Percentiles rank a stretch among this genome's conserved stretches.
Evolutionary conservation across 2,113 vertebrate genomes (phyloP).

Genomic region (Typhlomys cinereus): DNA sequence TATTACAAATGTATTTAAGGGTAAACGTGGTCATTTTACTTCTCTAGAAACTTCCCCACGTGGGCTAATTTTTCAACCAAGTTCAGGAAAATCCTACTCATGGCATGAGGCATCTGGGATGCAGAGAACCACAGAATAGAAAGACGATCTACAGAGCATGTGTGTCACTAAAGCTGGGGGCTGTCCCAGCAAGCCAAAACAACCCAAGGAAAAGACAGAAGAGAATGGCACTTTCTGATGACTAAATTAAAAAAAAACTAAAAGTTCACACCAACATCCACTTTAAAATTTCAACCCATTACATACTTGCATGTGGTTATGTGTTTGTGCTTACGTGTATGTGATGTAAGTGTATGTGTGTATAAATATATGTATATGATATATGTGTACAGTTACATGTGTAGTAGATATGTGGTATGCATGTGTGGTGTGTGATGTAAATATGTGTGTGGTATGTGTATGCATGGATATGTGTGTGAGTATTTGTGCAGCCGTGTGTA

Average conservation of each 20-base stretch:
- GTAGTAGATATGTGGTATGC: background rate
- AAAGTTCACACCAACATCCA: no score
- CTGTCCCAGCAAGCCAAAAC: background rate
- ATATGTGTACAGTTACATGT: no score
- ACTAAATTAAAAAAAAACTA: background rate
- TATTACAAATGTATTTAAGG: no score
- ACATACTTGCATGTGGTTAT: background rate
- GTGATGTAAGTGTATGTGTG: background rate
- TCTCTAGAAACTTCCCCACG: background rate
- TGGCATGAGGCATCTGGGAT: background rate
- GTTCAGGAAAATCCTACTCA: background rate
- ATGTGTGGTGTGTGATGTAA: background rate
- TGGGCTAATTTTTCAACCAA: background rate
- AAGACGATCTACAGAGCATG: fast-evolving
- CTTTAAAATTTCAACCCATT: background rate
- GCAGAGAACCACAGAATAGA: background rate
- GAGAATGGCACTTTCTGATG: background rate
- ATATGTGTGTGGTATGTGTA: background rate
- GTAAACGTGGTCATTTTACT: background rate
- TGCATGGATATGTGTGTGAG: no score
- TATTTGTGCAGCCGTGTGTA: background rate
- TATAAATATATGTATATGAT: no score
- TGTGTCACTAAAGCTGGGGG: fast-evolving
- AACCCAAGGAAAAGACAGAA: background rate
- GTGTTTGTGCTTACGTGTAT: background rate